phyloP scores from a whole-genome alignment of 1,140 invertebrate genomes.

The Drosophila rhopaloa region DNA sequence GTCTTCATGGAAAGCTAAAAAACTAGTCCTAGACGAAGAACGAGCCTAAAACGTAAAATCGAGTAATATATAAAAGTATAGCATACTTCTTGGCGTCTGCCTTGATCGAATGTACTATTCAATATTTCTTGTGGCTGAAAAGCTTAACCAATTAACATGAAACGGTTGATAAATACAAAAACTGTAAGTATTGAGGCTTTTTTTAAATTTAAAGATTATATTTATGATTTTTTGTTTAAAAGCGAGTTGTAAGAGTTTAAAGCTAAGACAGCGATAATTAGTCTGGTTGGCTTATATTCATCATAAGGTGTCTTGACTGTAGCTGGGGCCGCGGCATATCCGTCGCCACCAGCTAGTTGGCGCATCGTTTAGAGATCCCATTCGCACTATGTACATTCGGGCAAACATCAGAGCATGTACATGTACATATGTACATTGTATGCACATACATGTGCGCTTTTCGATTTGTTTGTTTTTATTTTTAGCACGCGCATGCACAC shows the following conservation, averaged over 20 bases:
- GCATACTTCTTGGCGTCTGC: neutral
- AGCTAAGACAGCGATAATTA: too few species aligned
- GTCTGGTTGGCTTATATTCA: neutral
- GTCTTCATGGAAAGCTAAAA: too few species aligned
- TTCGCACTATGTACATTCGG: conserved; percentile 44
- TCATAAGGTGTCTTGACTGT: conserved; percentile 1
- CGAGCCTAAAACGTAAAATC: too few species aligned
- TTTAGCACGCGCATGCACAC: conserved; percentile 48
- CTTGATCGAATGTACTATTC: too few species aligned
- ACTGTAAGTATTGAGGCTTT: too few species aligned
- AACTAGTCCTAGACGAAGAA: too few species aligned
- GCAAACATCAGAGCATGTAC: conserved; percentile 28
- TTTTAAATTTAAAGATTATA: too few species aligned
- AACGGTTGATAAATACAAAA: too few species aligned
- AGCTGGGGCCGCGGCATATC: conserved; percentile 40
- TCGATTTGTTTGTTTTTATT: conserved; percentile 51
- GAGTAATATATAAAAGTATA: neutral
- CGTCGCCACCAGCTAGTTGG: conserved; percentile 57
- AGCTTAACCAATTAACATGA: too few species aligned
- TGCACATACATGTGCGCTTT: conserved; percentile 32
- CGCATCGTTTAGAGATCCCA: conserved; percentile 51
- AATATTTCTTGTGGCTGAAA: too few species aligned
- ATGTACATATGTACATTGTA: conserved; percentile 11
- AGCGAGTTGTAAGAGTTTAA: too few species aligned
- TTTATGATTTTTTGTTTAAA: too few species aligned